Evolutionary conservation across 2,113 vertebrate species (phyloP).

Genomic region (Halcyon senegalensis): DNA sequence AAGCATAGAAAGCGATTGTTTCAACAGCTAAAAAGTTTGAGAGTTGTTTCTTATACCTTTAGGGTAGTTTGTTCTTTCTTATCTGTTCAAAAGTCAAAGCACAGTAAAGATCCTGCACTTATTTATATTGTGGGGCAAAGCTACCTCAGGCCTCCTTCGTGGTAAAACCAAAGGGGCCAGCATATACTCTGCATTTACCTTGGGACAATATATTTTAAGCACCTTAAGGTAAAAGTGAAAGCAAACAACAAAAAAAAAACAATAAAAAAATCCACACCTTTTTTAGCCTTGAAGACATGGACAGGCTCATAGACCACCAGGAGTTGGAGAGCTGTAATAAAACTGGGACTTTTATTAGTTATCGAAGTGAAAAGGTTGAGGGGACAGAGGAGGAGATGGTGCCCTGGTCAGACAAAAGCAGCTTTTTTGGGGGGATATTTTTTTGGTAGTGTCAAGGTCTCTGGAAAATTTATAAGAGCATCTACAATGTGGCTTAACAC

Average conservation of each 20-base stretch:
- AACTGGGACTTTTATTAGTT: background rate
- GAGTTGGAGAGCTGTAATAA: background rate
- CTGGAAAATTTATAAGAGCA: background rate
- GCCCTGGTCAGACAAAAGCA: background rate
- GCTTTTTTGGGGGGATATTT: background rate
- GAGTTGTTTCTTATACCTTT: background rate
- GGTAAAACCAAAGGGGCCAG: background rate
- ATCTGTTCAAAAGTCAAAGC: background rate
- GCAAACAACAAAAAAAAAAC: background rate
- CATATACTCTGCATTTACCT: background rate
- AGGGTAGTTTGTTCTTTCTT: background rate
- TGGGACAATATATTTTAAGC: background rate
- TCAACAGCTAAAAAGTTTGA: background rate
- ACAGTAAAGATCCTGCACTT: background rate
- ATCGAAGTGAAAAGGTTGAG: background rate
- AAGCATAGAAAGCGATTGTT: background rate
- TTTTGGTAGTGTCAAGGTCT: background rate
- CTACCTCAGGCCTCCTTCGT: background rate
- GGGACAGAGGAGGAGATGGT: background rate
- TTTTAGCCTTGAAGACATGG: background rate
- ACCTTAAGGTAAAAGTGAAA: background rate
- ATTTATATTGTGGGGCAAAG: background rate
- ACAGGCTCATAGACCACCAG: background rate
- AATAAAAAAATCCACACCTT: background rate
- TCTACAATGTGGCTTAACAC: background rate